Base-by-base conservation (phyloP, 2,797 vertebrate species). In the Pantherophis alleghaniensis region DNA sequence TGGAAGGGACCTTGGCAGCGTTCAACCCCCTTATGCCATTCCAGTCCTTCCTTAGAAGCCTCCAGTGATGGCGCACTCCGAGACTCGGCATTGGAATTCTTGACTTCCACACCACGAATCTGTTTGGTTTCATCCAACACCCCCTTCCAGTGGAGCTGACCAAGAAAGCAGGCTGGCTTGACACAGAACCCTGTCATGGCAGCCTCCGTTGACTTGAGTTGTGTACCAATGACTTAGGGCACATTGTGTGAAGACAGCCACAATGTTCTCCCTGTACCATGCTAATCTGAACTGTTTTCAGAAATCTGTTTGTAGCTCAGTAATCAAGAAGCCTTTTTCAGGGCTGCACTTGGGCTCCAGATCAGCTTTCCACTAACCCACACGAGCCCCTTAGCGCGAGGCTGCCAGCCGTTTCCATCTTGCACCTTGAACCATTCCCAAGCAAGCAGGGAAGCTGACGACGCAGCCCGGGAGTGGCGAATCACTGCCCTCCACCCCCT, bases 351-450 rank as follows among this genome's bases (percentile, higher is more conserved):
- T 32, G n/a, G n/a, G 66, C 66, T 74, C 66, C n/a, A 4, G n/a
- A 74, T n/a, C 66, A 32, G n/a, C 66, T 74, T 74, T 7, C 66
- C 66, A 7, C 66, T 7, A 16, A 18, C 5, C n/a, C 14, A 18
- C 14, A 16, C 6, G 18, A 6, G 14, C n/a, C n/a, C n/a, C n/a
- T 37, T 7, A 2, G n/a, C 0, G 13, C 18, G 11, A 28, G n/a
- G 66, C 66, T 69, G 66, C 13, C 14, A 1, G 66, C n/a, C 0
- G 66, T 74, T 74, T 7, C 66, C n/a, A 74, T 1, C 66, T 32
- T 37, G 66, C n/a, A 18, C 61, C 11, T 5, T 13, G 28, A 4
- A n/a, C n/a, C 66, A 37, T 37, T 74, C 66, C n/a, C 16, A 74
- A 16, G 14, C n/a, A 18, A 37, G 66, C 66, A 74, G 66, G 32